These are phyloP conservation scores for Bovichtus variegatus DNA, from an alignment of 2,797 vertebrate species.

Conservation along the genomic window DNA sequence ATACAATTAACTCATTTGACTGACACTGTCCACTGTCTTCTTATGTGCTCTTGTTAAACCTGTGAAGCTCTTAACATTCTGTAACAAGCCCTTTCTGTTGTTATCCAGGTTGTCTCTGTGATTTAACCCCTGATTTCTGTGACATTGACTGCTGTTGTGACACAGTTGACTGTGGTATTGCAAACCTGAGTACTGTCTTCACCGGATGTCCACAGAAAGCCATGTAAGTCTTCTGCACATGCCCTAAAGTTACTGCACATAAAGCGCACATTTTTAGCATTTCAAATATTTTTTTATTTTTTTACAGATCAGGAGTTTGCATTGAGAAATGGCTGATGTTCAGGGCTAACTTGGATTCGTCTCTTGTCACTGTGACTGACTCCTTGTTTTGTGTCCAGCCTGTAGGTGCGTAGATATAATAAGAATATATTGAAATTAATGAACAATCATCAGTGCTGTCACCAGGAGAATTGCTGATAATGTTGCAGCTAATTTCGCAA, in stretches of 20 bases:
- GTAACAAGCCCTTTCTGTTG: not conserved
- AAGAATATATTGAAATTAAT: not conserved
- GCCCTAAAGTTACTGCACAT: not conserved
- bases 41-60: not conserved
- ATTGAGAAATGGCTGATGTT: slow-evolving; percentile 87
- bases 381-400: slow-evolving; percentile 80
- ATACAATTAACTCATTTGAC: not conserved
- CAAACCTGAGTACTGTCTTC: slow-evolving; percentile 81
- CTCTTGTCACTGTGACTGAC: slow-evolving; percentile 78
- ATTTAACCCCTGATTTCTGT: slow-evolving; percentile 83
- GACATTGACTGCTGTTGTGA: slow-evolving; percentile 88
- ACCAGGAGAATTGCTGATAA: not conserved
- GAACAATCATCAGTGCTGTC: not conserved
- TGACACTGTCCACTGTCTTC: not conserved
- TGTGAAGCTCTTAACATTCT: not conserved
- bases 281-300: not conserved
- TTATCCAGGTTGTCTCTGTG: slow-evolving; percentile 81
- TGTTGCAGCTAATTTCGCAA: not conserved
- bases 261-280: not conserved
- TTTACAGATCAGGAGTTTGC: slow-evolving; percentile 78
- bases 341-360: slow-evolving; percentile 79
- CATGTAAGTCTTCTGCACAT: slow-evolving; percentile 58
- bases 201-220: slow-evolving; percentile 67
- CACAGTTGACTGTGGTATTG: slow-evolving; percentile 75
- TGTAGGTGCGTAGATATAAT: slow-evolving; percentile 62